Evolutionary conservation across 1,140 invertebrate species (phyloP), one percentile per base, ranked within the genome.

Genomic region (Cryptotermes secundus): DNA sequence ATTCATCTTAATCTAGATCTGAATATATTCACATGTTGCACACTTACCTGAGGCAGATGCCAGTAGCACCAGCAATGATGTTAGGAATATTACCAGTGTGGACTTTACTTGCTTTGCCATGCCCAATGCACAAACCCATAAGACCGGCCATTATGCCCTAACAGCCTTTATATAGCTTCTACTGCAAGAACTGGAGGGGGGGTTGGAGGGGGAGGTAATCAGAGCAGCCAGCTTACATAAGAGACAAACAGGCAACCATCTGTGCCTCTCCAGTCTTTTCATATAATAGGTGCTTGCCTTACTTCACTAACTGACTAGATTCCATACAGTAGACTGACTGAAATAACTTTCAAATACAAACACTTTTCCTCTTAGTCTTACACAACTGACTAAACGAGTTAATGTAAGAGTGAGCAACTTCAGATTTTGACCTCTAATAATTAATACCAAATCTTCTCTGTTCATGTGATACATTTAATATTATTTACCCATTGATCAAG

Each of bases 41-140:
- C 26, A 6, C 59, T n/a, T 72, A 72, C 59, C 59, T 72, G 26
- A 1, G n/a, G 59, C 59, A 72, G 59, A 72, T 72, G 26, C 59
- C 26, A 72, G 26, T 31, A 72, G 59, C 59, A 72, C 26, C 59
- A 72, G 2, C 26, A 72, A 26, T 31, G 26, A 72, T 31, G 31
- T 1, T 12, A 72, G 59, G 59, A 72, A 26, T 72, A 16, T 72
- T 72, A 72, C 59, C n/a, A 26, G 26, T 31, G n/a, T 72, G 26
- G 59, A 72, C 59, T 72, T 72, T 3, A 72, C 59, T 72, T 72
- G 59, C 59, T 72, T 72, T 31, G 59, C 59, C 59, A 72, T 72
- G 59, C 59, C n/a, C 6, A 26, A 7, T 31, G 59, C 59, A 72
- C 59, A 72, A 72, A 72, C 59, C 59, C 59, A 72, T n/a, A 72